Evolutionary conservation across 2,888 invertebrate genomes (phyloP), one percentile per base, ranked within the genome.

Genomic region (Resseliella maxima): DNA sequence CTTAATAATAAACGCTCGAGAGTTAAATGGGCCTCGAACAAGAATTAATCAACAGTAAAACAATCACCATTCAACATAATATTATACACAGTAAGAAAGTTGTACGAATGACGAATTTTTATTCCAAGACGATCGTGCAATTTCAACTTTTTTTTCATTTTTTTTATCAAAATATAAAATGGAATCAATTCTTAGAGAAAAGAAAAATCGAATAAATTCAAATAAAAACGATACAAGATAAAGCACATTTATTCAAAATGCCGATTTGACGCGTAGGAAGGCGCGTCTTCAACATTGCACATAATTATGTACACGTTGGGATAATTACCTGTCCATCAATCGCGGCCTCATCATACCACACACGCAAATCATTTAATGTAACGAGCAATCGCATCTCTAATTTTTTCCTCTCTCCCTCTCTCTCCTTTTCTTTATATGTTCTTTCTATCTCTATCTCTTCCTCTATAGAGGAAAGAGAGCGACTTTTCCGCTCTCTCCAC

Each of bases 271-370:
- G 72, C 72, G 72, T 72, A 72, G 59, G 59, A 59, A 59, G 72
- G 72, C 31, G 72, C 31, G 72, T 31, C 72, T 31, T 72, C 5
- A 72, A n/a, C 35, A 18, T 72, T 72, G 72, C 72, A 72, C 72
- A 31, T 72, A 72, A 72, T 72, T 72, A 72, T 72, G 72, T 10
- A 72, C 31, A 59, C 27, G 3, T 5, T 27, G 31, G 15, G 72
- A 72, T 72, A 72, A 72, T 72, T 31, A 72, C 35, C 72, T 31
- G 31, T 31, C 72, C 72, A 72, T 72, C 31, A 72, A 72, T 72
- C 8, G 24, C 27, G 27, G 5, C 24, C 59, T 1, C 59, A 59
- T 59, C 50, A 59, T 72, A 31, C 15, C n/a, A 31, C 31, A 72
- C 31, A 31, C 59, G 31, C 15, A n/a, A 24, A 72, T 72, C 31